Base-by-base conservation (phyloP, 2,797 vertebrate species). In the Pteropus rufus region DNA sequence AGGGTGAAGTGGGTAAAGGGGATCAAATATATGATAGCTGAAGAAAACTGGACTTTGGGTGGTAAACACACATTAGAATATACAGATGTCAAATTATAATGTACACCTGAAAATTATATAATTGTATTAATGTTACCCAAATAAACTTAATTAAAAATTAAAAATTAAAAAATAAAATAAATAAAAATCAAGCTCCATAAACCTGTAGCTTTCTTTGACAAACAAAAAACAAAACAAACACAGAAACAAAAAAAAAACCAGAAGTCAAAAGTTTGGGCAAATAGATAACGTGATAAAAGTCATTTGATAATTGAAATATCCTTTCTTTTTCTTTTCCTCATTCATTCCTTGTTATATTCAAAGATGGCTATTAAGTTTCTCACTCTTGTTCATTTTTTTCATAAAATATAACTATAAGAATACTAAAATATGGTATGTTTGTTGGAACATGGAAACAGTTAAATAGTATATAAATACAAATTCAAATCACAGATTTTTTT, bases 241-340 rank as follows among this genome's bases (percentile, higher is more conserved):
- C 49, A 67, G 85, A 91, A 93, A 26, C n/a, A 16, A 75, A 73
- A 8, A 8, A 36, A 67, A 90, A 69, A 89, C 44, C 46, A 89
- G 44, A 94, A 96, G 54, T 56, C 65, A 76, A 79, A 97, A 97
- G n/a, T 98, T 94, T 86, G 58, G 96, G 91, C 88, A 97, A 90
- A 95, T 84, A 92, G 85, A 92, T 93, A 95, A 98, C 76, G 92
- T 93, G 93, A 65, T 89, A 54, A 77, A 80, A 83, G 10, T 15
- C 41, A 12, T 96, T 89, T 84, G 52, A 92, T 91, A 94, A 93
- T 75, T 56, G 90, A 97, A 98, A 93, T 41, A 39, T 52, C 64
- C 23, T 18, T 67, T 87, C 26, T 41, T 52, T 93, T 73, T 76
- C 39, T 15, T 44, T 85, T 69, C 19, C 18, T 76, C 19, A 60